Evolutionary conservation across 35 echinoderm and acorn worm species (phyloP).

Genomic region (Heliocidaris tuberculata): DNA sequence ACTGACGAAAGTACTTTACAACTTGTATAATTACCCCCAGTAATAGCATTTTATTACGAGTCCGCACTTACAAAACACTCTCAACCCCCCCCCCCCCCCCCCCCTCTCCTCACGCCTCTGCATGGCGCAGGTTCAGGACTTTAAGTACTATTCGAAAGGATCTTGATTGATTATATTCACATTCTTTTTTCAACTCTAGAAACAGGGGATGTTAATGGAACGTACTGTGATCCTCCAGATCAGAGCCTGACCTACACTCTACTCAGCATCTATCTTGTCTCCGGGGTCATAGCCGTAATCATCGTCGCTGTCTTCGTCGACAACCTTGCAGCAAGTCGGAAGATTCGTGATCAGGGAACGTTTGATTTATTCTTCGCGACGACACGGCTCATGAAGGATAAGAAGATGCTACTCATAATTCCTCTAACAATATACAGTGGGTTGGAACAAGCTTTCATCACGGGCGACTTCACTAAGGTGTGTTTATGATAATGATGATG

Average conservation of each 20-base stretch:
- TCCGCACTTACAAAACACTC: too few relatives aligned
- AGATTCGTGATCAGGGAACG: constrained; percentile 44
- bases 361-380: constrained; percentile 79
- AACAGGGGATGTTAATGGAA: constrained; percentile 34
- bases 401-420: constrained; percentile 66
- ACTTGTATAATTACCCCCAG: too few relatives aligned
- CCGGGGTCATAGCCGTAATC: constrained; percentile 70
- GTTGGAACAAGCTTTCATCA: constrained; percentile 93
- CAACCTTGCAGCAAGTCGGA: constrained; percentile 49
- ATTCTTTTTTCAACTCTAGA: background rate
- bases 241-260: constrained; percentile 67
- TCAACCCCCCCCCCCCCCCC: too few relatives aligned
- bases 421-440: constrained; percentile 91
- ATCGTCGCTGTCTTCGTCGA: constrained; percentile 69
- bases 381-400: constrained; percentile 61
- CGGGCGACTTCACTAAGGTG: constrained; percentile 96
- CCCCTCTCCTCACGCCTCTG: too few relatives aligned
- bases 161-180: background rate
- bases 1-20: too few relatives aligned
- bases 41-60: too few relatives aligned
- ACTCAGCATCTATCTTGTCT: constrained; percentile 71
- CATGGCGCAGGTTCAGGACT: too few relatives aligned
- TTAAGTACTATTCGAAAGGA: background rate
- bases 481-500: background rate
- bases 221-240: constrained; percentile 76